These are phyloP conservation scores for Pomatostomus ruficeps DNA, from an alignment of 2,113 vertebrate genomes.

Conservation along the genomic window DNA sequence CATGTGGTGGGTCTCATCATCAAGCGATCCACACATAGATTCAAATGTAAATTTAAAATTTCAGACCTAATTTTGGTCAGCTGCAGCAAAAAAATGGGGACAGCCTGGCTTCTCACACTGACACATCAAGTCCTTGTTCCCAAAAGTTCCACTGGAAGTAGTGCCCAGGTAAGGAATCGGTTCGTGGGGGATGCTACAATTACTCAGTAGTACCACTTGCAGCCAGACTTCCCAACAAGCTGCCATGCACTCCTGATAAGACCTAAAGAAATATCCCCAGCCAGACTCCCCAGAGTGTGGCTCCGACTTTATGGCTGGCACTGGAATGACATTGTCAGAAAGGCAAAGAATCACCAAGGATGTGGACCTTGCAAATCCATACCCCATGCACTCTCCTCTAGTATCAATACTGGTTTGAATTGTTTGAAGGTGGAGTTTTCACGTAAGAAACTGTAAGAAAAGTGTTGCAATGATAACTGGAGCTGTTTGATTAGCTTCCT, in stretches of 20 bases:
- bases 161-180: neutral
- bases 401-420: neutral
- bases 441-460: neutral
- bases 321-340: neutral
- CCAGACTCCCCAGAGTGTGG: fast-evolving
- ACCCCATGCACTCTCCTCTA: fast-evolving
- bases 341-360: neutral
- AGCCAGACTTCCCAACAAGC: neutral
- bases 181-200: neutral
- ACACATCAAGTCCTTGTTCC: neutral
- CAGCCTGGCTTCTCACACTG: neutral
- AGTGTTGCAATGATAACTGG: neutral
- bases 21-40: neutral
- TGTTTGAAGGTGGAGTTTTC: neutral
- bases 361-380: neutral
- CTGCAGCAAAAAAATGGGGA: neutral
- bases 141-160: neutral
- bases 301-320: neutral
- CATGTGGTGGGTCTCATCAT: neutral
- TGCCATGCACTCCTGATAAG: neutral
- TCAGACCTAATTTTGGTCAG: neutral
- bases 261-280: neutral
- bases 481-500: neutral
- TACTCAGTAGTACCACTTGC: neutral
- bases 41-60: neutral